Conservation (phyloP, 2,113 vertebrate species). For the Sitta europaea region DNA sequence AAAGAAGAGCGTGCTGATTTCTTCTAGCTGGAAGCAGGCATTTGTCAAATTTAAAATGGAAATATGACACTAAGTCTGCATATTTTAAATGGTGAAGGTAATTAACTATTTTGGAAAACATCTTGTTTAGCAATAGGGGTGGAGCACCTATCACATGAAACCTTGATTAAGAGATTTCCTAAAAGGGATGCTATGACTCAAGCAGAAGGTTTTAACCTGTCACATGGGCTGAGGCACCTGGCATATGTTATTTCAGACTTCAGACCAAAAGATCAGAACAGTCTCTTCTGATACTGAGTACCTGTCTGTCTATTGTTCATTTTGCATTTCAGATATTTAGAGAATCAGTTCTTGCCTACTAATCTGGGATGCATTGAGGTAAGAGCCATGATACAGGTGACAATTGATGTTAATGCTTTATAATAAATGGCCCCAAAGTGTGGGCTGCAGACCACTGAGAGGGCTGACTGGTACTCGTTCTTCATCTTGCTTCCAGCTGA, state of each 20-base stretch:
- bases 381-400: background rate
- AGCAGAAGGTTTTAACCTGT: background rate
- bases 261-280: background rate
- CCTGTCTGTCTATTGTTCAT: background rate
- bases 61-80: background rate
- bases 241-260: background rate
- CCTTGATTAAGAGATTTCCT: constrained; percentile 4
- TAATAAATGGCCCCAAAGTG: constrained; percentile 48
- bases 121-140: constrained; percentile 16
- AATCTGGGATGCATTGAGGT: background rate
- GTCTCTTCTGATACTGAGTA: background rate
- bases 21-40: background rate
- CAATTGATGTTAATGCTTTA: constrained; percentile 14
- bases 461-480: constrained; percentile 43
- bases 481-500: constrained; percentile 58
- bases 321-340: background rate
- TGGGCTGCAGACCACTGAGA: constrained; percentile 40
- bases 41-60: background rate
- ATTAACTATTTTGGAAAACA: constrained; percentile 44
- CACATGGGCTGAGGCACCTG: background rate
- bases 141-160: constrained; percentile 2
- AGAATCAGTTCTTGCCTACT: background rate
- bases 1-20: background rate
- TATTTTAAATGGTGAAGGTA: constrained; percentile 4
- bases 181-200: constrained; percentile 2